phyloP scores from a whole-genome alignment of 2,888 invertebrate genomes.

The Leucoma salicis region DNA sequence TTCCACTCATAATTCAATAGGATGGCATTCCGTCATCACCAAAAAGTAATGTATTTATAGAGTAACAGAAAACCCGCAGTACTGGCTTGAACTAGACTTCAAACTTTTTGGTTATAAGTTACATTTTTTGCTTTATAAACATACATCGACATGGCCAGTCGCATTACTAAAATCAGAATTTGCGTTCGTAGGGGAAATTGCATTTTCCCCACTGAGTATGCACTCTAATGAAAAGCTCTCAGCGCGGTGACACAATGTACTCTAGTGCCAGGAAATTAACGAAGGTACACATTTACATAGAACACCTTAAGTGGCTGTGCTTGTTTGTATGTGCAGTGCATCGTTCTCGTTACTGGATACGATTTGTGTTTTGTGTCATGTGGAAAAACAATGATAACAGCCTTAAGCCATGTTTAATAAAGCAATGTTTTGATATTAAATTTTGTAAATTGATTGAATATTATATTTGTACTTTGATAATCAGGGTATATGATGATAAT shows the following conservation, averaged over 20 bases:
- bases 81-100: too few species aligned
- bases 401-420: slow-evolving; percentile 5
- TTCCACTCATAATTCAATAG: too few species aligned
- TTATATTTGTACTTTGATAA: too few species aligned
- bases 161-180: slow-evolving; percentile 41
- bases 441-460: too few species aligned
- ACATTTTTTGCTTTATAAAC: too few species aligned
- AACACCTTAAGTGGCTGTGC: slow-evolving; percentile 12
- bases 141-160: slow-evolving; percentile 20
- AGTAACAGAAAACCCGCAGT: too few species aligned
- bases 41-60: too few species aligned
- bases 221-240: slow-evolving; percentile 65
- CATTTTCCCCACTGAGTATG: slow-evolving; percentile 58
- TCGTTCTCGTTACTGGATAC: slow-evolving; percentile 19
- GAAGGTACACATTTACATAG: slow-evolving; percentile 42
- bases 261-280: slow-evolving; percentile 58
- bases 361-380: slow-evolving; percentile 13
- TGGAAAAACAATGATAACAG: too few species aligned
- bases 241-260: slow-evolving; percentile 53
- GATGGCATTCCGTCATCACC: too few species aligned
- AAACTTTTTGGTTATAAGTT: too few species aligned
- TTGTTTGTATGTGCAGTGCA: slow-evolving; percentile 19
- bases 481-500: too few species aligned
- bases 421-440: background rate
- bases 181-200: slow-evolving; percentile 55